phyloP scores from a whole-genome alignment of 1,140 invertebrate species.

The Ooceraea biroi region DNA sequence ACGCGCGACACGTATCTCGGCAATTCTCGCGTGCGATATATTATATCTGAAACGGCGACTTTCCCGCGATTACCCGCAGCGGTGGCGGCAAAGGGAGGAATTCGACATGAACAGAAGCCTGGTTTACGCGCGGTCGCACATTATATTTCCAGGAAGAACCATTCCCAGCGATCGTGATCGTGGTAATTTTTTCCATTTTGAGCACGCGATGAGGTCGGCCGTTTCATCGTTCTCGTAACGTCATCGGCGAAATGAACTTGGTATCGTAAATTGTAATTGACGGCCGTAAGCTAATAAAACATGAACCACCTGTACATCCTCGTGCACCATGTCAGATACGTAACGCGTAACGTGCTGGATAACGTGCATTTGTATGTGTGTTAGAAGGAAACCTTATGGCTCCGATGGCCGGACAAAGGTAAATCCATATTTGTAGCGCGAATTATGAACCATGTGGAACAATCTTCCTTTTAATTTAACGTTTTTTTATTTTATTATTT shows the following conservation, averaged over 20 bases:
- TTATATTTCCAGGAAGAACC: constrained; percentile 13
- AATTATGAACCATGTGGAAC: constrained; percentile 81
- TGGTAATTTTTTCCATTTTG: constrained; percentile 26
- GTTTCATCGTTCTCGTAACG: not conserved
- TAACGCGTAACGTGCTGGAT: constrained; percentile 80
- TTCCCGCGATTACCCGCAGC: not conserved
- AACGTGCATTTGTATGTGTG: constrained; percentile 84
- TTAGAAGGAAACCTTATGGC: constrained; percentile 82
- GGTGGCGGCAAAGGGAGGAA: too few species aligned
- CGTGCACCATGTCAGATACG: constrained; percentile 82
- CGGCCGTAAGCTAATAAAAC: constrained; percentile 82
- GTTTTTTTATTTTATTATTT: not conserved
- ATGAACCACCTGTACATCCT: constrained; percentile 73
- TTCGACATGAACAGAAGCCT: not conserved
- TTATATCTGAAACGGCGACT: constrained; percentile 2
- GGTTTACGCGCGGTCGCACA: not conserved
- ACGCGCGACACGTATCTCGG: too few species aligned
- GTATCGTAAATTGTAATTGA: constrained; percentile 79
- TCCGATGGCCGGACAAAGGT: constrained; percentile 23
- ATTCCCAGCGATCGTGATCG: not conserved
- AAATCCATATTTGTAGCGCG: constrained; percentile 72
- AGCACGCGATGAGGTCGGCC: constrained; percentile 21
- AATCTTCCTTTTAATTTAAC: not conserved
- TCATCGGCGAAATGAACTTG: constrained; percentile 29
- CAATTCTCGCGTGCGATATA: constrained; percentile 20